Percentiles rank a stretch among this genome's conserved stretches.
Conservation (phyloP, 2,113 vertebrate genomes). For the Pipra filicauda region DNA sequence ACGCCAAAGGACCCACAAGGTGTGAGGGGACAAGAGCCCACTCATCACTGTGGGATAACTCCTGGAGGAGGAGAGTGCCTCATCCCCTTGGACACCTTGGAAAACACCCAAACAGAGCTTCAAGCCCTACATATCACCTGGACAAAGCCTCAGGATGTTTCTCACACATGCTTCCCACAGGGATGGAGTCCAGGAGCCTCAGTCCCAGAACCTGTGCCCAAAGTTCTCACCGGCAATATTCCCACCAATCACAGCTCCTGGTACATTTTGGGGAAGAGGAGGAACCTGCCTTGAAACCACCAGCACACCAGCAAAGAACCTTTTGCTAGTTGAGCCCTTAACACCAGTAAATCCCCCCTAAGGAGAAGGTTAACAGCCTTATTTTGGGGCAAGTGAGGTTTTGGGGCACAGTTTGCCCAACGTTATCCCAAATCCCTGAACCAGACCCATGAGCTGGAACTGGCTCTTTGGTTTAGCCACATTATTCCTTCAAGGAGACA, state of each 20-base stretch:
- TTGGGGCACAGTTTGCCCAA: fast-evolving
- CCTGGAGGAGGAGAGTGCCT: fast-evolving
- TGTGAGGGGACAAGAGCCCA: not conserved
- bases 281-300: not conserved
- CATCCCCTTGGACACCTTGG: not conserved
- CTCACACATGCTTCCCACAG: not conserved
- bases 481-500: fast-evolving
- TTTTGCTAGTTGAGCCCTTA: not conserved
- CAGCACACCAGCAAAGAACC: not conserved
- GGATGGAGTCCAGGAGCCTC: not conserved
- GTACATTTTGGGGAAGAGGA: not conserved
- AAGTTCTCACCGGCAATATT: not conserved
- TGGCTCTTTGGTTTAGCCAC: not conserved
- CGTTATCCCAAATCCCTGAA: not conserved
- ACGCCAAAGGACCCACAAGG: fast-evolving
- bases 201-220: too few relatives aligned
- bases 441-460: not conserved
- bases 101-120: not conserved
- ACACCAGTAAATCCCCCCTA: not conserved
- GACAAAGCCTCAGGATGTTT: not conserved
- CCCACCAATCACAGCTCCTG: fast-evolving
- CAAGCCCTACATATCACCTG: fast-evolving
- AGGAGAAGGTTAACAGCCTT: not conserved
- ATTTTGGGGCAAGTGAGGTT: not conserved
- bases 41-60: fast-evolving